Evolutionary conservation across 2,888 invertebrate genomes (phyloP), one percentile per base, ranked within the genome.

Genomic region (Dynastes maya): DNA sequence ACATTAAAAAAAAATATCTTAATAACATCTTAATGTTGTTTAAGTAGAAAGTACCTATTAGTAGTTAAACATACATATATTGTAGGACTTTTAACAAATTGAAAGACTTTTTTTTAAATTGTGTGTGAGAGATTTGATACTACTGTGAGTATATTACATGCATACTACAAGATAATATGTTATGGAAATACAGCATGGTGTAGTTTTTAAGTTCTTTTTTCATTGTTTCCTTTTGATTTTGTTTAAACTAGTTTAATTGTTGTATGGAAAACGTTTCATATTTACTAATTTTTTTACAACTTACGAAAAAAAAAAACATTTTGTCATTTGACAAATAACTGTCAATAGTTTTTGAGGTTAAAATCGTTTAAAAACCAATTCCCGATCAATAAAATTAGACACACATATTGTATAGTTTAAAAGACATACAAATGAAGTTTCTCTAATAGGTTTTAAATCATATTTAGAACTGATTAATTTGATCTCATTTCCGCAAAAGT

Each of bases 31-130:
- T 82, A 81, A 81, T 83, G 83, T 83, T 82, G 82, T 83, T 82
- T 82, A 83, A 76, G 80, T 81, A 82, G 82, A 79, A 80, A 83
- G 83, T 84, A 86, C 84, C 83, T 85, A 80, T 82, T 80, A 81
- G 82, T 82, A 82, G 81, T 80, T 78, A 72, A 74, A 79, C 78
- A 78, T 78, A 79, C 79, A 83, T 83, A 83, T 82, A 83, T 84
- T 81, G 84, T 84, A 84, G 84, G 85, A 84, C 84, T 86, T 86
- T 87, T 86, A 87, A 88, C 87, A 86, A 87, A 88, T 88, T 87
- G 84, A 86, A 86, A 86, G 86, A 87, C 86, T 86, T 86, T 86
- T 84, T 45, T 87, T 86, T 84, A 86, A 87, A 87, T 87, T 86
- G 86, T 86, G 85, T 85, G 86, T 85, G 86, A 84, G 86, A 79